Evolutionary conservation across 2,113 vertebrate genomes (phyloP).

Genomic region (Ameiurus melas): DNA sequence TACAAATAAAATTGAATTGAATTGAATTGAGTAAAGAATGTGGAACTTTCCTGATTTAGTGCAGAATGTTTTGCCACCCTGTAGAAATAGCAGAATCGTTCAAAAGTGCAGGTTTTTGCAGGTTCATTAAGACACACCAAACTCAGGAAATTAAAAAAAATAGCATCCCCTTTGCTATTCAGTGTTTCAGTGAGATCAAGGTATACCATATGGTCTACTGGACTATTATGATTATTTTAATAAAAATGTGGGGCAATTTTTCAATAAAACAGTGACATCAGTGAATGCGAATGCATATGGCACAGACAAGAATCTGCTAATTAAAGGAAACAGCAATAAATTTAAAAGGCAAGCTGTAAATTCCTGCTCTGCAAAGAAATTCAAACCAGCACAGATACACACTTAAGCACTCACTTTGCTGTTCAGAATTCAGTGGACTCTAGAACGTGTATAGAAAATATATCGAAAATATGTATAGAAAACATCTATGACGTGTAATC

Average conservation of each 20-base stretch:
- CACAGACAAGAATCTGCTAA: background rate
- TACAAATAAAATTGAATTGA: too few relatives aligned
- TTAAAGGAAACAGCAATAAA: background rate
- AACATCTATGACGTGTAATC: too few relatives aligned
- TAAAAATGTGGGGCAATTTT: background rate
- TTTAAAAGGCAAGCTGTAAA: background rate
- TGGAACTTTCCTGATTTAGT: background rate
- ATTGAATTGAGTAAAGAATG: too few relatives aligned
- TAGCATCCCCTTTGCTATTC: background rate
- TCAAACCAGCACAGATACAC: background rate
- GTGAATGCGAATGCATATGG: conserved; percentile 4
- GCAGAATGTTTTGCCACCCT: background rate
- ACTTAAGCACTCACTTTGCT: too few relatives aligned
- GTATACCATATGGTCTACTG: background rate
- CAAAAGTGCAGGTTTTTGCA: background rate
- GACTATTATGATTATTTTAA: background rate
- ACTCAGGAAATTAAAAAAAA: background rate
- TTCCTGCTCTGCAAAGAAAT: background rate
- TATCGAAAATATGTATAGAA: too few relatives aligned
- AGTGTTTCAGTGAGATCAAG: background rate
- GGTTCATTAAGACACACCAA: background rate
- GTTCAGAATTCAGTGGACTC: background rate
- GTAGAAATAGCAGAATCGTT: background rate
- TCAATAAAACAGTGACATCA: background rate
- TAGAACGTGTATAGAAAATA: too few relatives aligned